Evolutionary conservation across 1,140 invertebrate species (phyloP).

Genomic region (Lepidurus couesii): DNA sequence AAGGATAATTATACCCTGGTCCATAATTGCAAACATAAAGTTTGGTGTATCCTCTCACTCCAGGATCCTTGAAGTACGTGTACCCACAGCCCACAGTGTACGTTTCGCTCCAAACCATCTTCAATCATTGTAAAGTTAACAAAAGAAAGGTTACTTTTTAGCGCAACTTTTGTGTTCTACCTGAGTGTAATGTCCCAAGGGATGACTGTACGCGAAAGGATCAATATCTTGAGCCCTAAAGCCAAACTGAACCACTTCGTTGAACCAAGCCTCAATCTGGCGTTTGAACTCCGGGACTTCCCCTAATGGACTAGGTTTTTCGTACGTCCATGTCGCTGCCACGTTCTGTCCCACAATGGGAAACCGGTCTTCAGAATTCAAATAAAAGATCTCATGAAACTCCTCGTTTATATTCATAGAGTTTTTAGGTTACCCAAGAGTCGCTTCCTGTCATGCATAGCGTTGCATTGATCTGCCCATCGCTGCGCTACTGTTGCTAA

Average conservation of each 20-base stretch:
- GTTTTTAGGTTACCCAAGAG: slow-evolving; percentile 54
- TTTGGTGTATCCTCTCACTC: slow-evolving; percentile 62
- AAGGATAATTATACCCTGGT: slow-evolving; percentile 58
- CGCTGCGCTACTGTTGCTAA: slow-evolving; percentile 69
- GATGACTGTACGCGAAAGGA: slow-evolving; percentile 50
- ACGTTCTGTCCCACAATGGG: slow-evolving; percentile 70
- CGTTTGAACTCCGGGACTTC: slow-evolving; percentile 64
- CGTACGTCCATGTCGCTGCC: slow-evolving; percentile 68
- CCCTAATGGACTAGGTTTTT: slow-evolving; percentile 51
- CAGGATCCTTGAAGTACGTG: slow-evolving; percentile 64
- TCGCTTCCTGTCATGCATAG: slow-evolving; percentile 61
- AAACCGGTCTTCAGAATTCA: slow-evolving; percentile 57
- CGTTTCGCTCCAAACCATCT: slow-evolving; percentile 74
- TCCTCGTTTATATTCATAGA: not conserved
- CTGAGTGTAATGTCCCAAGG: slow-evolving; percentile 76
- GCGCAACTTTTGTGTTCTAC: slow-evolving; percentile 43
- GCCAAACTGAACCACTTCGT: slow-evolving; percentile 66
- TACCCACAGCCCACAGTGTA: slow-evolving; percentile 73
- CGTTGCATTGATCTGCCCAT: slow-evolving; percentile 72
- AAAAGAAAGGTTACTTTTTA: not conserved
- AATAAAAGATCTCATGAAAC: slow-evolving; percentile 25
- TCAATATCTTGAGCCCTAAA: slow-evolving; percentile 53
- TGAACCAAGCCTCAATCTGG: slow-evolving; percentile 71
- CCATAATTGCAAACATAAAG: slow-evolving; percentile 82
- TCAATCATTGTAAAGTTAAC: slow-evolving; percentile 40